Conservation (phyloP, 1,140 invertebrate genomes). For the Drosophila miranda region DNA sequence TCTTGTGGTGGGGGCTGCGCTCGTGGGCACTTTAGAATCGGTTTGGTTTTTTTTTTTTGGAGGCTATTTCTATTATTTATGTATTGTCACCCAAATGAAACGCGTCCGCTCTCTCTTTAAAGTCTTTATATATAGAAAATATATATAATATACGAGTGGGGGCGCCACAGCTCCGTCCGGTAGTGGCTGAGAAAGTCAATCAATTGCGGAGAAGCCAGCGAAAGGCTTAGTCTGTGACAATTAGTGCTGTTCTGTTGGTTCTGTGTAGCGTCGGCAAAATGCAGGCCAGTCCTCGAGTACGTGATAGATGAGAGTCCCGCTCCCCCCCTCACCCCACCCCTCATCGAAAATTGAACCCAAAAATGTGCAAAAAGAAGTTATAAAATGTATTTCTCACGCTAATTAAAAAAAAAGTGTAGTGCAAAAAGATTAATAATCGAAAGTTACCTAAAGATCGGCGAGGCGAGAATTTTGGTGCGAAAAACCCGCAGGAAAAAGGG, state of each 20-base stretch:
- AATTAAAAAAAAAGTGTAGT: constrained; percentile 49
- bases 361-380: constrained; percentile 12
- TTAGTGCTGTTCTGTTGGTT: constrained; percentile 3
- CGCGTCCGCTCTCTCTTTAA: background rate
- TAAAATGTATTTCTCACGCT: constrained; percentile 57
- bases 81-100: constrained; percentile 26
- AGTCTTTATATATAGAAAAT: background rate
- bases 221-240: constrained; percentile 36
- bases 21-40: constrained; percentile 18
- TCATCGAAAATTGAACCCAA: background rate
- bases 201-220: constrained; percentile 48
- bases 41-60: constrained; percentile 25
- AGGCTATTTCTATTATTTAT: constrained; percentile 38
- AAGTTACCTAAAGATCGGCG: constrained; percentile 12
- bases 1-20: too few relatives aligned
- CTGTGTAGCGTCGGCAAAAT: constrained; percentile 45
- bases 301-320: constrained; percentile 18
- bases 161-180: background rate
- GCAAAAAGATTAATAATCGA: constrained; percentile 59
- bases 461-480: constrained; percentile 1
- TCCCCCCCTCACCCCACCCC: too few relatives aligned
- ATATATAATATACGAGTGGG: background rate
- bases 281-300: constrained; percentile 5
- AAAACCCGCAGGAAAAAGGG: constrained; percentile 30
- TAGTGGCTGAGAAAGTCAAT: constrained; percentile 25